These are phyloP conservation scores for Oreochromis spilurus DNA, from an alignment of 2,113 vertebrate genomes.

Conservation along the genomic window DNA sequence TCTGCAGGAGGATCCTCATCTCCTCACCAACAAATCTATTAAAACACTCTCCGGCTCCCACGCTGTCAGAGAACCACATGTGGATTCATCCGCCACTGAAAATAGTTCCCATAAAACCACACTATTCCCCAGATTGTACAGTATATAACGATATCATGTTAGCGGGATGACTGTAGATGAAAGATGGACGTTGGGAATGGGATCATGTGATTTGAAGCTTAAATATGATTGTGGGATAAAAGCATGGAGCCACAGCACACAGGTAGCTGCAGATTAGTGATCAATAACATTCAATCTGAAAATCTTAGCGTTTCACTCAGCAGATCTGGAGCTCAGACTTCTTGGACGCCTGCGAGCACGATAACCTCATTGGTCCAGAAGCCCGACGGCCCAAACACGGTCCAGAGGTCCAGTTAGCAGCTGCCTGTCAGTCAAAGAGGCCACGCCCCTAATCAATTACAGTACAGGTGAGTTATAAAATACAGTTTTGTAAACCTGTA, in stretches of 20 bases:
- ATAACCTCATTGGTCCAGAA: neutral
- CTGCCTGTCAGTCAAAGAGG: neutral
- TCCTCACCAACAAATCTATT: neutral
- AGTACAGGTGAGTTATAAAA: neutral
- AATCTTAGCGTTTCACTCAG: too few relatives aligned
- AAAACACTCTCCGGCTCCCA: neutral
- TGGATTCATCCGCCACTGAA: neutral
- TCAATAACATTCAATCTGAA: too few relatives aligned
- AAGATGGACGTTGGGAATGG: neutral
- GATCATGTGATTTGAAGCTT: neutral
- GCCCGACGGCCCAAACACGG: neutral
- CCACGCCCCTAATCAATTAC: neutral
- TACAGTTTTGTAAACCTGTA: neutral
- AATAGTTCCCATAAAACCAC: neutral
- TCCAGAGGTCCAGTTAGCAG: neutral
- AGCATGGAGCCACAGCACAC: neutral
- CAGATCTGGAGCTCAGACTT: too few relatives aligned
- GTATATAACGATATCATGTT: accelerated
- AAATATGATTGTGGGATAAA: accelerated
- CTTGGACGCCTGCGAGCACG: too few relatives aligned
- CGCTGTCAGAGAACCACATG: accelerated
- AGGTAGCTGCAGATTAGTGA: neutral
- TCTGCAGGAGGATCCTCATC: accelerated
- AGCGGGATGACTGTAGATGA: neutral
- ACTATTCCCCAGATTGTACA: neutral